Evolutionary conservation across 1,140 invertebrate genomes (phyloP), one percentile per base, ranked within the genome.

Genomic region (Drosophila ananassae): DNA sequence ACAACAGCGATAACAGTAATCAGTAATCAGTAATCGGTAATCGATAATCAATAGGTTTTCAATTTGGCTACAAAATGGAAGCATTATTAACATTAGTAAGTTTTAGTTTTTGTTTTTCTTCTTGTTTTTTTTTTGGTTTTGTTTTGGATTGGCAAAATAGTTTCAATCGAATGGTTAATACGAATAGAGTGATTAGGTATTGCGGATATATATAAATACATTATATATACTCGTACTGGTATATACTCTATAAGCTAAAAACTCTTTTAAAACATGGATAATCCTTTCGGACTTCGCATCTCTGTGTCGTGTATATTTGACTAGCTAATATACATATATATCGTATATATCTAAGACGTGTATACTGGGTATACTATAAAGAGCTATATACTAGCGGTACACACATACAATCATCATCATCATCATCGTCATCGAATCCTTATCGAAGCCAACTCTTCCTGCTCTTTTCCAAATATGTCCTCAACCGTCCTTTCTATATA

Each of bases 51-150:
- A 75, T 63, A 67, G 30, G 53, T 64, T 51, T 44, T 51, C 57
- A 72, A 46, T 56, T 73, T 81, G 62, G 77, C 80, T 84, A 84
- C 77, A 77, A 85, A 84, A 84, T 84, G 80, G 80, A 84, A 84
- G 80, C 81, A 81, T 63, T 62, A 73, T 47, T 61, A 61, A 37
- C 32, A 56, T 37, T 79, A 72, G 37, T 72, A 59, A 34, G 47
- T 67, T 59, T 77, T 17, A 10, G 50, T 10, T 55, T 47, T 28
- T 46, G 24, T 30, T 47, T 34, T 9, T 34, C 28, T 9, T 24
- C 2, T 46, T n/a, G 48, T 8, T n/a, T 58, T 41, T 25, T 34
- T 51, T 59, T 68, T 17, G 17, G 0, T 28, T 60, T 47, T 12
- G n/a, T 50, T 58, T 50, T 58, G 32, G 64, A 76, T 84, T 83